A percentile compares a stretch with the other conserved stretches of the same genome.
These are phyloP conservation scores for Camelus bactrianus DNA, from an alignment of 2,113 vertebrate species.

Conservation along the genomic window DNA sequence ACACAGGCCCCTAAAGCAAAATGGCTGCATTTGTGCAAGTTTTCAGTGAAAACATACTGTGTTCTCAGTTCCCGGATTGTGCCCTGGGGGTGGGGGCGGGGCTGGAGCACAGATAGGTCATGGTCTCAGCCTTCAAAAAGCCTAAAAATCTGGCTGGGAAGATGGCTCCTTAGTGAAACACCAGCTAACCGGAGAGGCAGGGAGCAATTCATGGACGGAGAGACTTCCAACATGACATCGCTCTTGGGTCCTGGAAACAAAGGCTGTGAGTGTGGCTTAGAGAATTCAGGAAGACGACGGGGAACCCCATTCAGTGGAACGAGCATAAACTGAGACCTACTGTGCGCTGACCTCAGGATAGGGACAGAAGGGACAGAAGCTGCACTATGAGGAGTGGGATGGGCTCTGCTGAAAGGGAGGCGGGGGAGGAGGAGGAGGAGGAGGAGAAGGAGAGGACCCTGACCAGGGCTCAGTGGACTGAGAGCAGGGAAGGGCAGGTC, in stretches of 20 bases:
- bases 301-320: neutral
- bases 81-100: too few relatives aligned
- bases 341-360: rapidly evolving
- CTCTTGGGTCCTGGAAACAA: neutral
- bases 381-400: rapidly evolving
- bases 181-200: rapidly evolving
- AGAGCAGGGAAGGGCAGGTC: too few relatives aligned
- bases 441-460: neutral
- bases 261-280: neutral
- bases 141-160: neutral
- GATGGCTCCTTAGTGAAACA: neutral
- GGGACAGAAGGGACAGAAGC: neutral
- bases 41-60: neutral
- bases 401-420: rapidly evolving
- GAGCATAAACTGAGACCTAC: neutral
- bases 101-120: neutral
- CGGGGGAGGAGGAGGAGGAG: neutral
- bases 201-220: rapidly evolving
- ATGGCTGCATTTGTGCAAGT: neutral
- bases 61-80: neutral
- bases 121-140: neutral
- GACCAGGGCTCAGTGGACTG: rapidly evolving
- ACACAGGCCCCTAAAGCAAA: neutral
- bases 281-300: neutral
- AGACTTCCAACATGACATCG: rapidly evolving